Base-by-base conservation (phyloP, 1,140 invertebrate genomes). In the Leguminivora glycinivorella region DNA sequence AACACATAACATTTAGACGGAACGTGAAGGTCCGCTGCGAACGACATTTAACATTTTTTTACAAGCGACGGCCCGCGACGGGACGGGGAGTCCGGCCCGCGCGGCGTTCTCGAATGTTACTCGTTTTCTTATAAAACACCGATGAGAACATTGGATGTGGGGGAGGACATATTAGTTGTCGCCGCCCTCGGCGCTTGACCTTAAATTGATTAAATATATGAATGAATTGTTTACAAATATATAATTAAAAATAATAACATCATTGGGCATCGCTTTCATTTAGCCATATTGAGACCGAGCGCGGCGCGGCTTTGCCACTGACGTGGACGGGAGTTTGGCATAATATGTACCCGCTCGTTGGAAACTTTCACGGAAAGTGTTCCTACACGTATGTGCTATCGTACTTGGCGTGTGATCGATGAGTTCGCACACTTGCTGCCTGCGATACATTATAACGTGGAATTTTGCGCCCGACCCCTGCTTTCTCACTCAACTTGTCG, bases 121-220 rank as follows among this genome's bases (percentile, higher is more conserved):
- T 89, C 87, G 86, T 88, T 87, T 87, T 83, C 82, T 88, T 88
- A 89, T 83, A 87, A 86, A 88, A 87, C 86, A 88, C 86, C 83
- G 85, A 87, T 84, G 86, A 85, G 85, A 88, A 88, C 84, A 88
- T 86, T 85, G 86, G 82, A 82, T 84, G 80, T 83, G 81, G 76
- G 80, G 82, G 81, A 77, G 82, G 81, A 68, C 72, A 73, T 72
- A 74, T 95, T 95, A 96, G 94, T 96, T 96, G 93, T 97, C 95
- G 92, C 95, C 96, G 86, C 94, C 95, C 93, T 97, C 96, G 92
- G 96, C 95, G 89, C n/a, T n/a, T n/a, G n/a, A n/a, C n/a, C n/a
- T n/a, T n/a, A n/a, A n/a, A n/a, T n/a, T n/a, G n/a, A n/a, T n/a
- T n/a, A n/a, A n/a, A n/a, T 14, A 38, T 38, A 38, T 38, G 10